Evolutionary conservation across 2,888 invertebrate species (phyloP).

Genomic region (Tenthredo amoena): DNA sequence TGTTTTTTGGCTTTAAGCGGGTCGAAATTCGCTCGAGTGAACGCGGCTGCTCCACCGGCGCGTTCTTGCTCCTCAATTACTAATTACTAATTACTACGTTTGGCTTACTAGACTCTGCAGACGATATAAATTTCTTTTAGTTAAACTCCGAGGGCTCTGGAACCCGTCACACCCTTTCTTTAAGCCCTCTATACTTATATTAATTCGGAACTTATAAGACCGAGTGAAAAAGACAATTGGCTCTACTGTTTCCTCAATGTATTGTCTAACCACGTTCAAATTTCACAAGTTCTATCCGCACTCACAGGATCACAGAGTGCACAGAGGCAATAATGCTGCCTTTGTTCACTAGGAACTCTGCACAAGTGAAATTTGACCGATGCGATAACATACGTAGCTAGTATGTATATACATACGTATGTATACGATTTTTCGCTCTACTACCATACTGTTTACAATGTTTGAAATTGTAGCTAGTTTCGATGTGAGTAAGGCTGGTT

Average conservation of each 20-base stretch:
- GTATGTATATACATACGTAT: not conserved
- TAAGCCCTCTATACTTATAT: not conserved
- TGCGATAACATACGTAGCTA: not conserved
- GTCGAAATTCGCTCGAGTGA: constrained; percentile 23
- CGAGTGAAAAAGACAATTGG: not conserved
- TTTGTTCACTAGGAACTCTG: constrained; percentile 13
- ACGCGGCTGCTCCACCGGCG: constrained; percentile 12
- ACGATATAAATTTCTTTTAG: constrained; percentile 36
- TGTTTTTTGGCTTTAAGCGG: constrained; percentile 38
- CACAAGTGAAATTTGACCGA: constrained; percentile 30
- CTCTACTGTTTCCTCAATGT: not conserved
- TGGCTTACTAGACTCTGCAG: constrained; percentile 33
- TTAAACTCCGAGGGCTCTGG: not conserved
- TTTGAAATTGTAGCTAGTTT: constrained; percentile 44
- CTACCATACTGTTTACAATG: constrained; percentile 41
- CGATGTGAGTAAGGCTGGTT: constrained; percentile 41
- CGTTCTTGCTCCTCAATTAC: constrained; percentile 37
- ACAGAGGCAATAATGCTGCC: constrained; percentile 32
- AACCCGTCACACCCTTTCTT: not conserved
- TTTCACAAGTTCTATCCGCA: constrained; percentile 26
- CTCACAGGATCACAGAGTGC: not conserved
- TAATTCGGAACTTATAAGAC: not conserved
- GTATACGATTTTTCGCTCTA: constrained; percentile 22
- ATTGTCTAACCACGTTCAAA: constrained; percentile 10
- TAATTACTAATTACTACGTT: constrained; percentile 45